These are phyloP conservation scores for Clarias pachynema DNA, from an alignment of 2,797 vertebrate species.

Conservation along the genomic window DNA sequence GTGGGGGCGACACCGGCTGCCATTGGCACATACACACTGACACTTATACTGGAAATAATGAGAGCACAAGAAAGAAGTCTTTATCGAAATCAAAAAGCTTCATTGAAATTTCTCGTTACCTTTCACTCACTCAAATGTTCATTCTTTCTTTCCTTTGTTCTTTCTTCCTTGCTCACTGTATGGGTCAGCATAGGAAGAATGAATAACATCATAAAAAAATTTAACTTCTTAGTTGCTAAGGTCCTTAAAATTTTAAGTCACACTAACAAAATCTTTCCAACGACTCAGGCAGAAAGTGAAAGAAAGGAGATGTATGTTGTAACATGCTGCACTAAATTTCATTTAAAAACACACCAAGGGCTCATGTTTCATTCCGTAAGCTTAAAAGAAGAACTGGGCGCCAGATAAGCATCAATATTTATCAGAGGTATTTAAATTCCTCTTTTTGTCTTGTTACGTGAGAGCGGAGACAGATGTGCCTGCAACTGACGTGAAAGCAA, in stretches of 20 bases:
- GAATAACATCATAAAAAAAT: neutral
- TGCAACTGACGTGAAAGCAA: constrained; percentile 60
- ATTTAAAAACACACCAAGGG: constrained; percentile 43
- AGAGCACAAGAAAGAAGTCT: constrained; percentile 44
- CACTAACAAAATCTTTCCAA: constrained; percentile 5
- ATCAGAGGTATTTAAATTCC: constrained; percentile 60
- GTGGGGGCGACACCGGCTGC: constrained; percentile 67
- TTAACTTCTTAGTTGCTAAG: neutral
- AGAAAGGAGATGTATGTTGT: neutral
- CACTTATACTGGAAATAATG: constrained; percentile 30
- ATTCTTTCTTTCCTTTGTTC: constrained; percentile 17
- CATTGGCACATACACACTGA: constrained; percentile 24
- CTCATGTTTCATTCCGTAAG: constrained; percentile 49
- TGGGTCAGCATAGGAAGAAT: neutral
- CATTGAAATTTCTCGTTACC: constrained; percentile 14
- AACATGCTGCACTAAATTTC: constrained; percentile 22
- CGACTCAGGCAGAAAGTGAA: neutral
- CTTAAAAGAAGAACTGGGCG: constrained; percentile 58
- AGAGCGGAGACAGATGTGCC: constrained; percentile 56
- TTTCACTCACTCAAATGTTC: constrained; percentile 8
- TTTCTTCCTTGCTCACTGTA: neutral
- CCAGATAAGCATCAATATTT: constrained; percentile 67
- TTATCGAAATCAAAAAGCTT: constrained; percentile 15
- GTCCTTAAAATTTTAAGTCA: neutral
- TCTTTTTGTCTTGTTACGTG: constrained; percentile 56